Percentiles rank a stretch among this genome's conserved stretches.
Evolutionary conservation across 2,888 invertebrate genomes (phyloP).

Genomic region (Drosophila fungiperda): DNA sequence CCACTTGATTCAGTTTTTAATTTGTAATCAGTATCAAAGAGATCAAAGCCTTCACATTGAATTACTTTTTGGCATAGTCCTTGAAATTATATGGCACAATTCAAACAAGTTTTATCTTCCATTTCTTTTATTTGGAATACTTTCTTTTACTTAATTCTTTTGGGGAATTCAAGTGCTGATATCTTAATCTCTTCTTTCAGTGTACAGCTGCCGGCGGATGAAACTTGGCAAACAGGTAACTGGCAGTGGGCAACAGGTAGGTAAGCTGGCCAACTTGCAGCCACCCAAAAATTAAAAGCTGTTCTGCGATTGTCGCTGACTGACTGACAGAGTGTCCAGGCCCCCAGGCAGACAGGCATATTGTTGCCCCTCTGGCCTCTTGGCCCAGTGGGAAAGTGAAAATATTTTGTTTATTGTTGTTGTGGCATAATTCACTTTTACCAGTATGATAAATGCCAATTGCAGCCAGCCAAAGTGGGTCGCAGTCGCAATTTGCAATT

Average conservation of each 20-base stretch:
- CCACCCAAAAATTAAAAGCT: slow-evolving; percentile 62
- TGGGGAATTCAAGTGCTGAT: background rate
- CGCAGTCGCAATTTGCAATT: slow-evolving; percentile 75
- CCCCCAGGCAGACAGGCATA: slow-evolving; percentile 7
- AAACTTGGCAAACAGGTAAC: slow-evolving; percentile 57
- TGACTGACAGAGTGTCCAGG: slow-evolving; percentile 45
- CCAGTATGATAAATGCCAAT: slow-evolving; percentile 70
- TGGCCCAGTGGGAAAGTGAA: slow-evolving; percentile 74
- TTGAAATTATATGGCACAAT: background rate
- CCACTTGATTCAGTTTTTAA: background rate
- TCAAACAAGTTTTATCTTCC: background rate
- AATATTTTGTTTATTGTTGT: slow-evolving; percentile 51
- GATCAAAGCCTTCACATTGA: background rate
- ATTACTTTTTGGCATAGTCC: background rate
- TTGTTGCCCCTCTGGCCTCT: slow-evolving; percentile 30
- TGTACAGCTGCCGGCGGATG: slow-evolving; percentile 28
- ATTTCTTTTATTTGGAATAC: background rate
- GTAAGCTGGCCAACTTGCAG: slow-evolving; percentile 27
- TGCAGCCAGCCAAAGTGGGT: slow-evolving; percentile 62
- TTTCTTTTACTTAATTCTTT: background rate
- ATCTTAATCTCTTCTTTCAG: background rate
- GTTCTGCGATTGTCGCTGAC: slow-evolving; percentile 40
- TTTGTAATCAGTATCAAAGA: no score
- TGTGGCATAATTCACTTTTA: slow-evolving; percentile 63
- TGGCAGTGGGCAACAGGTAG: slow-evolving; percentile 41